Evolutionary conservation across 2,888 invertebrate species (phyloP), one percentile per base, ranked within the genome.

Genomic region (Agrochola circellaris): DNA sequence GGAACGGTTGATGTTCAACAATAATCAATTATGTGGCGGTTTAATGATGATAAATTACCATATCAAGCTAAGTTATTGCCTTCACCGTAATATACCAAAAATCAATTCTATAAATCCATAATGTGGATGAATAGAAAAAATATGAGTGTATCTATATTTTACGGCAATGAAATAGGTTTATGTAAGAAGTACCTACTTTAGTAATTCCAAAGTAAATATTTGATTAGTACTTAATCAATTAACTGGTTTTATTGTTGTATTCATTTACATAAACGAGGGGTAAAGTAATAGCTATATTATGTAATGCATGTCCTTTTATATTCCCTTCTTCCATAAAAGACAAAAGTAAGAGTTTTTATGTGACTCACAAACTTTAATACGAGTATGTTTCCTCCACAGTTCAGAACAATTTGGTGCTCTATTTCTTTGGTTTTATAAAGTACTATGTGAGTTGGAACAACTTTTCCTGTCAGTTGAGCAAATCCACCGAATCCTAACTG

Each of bases 401-500:
- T 73, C 71, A 54, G 68, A 83, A 64, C 72, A 54, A 75, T 62
- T 74, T 62, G 67, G 65, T 65, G 64, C 76, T 72, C 58, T 79
- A 82, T 87, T 79, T 81, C 13, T 61, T 82, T 85, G 80, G 72
- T 83, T 73, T 75, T 73, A 80, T 78, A 80, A 79, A 84, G 82
- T 82, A 80, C 77, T 73, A 48, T 66, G 77, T 74, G 77, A 83
- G 78, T 85, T 78, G 75, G 80, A 85, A 87, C 73, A 81, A 88
- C 85, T 89, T 90, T 82, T 81, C 85, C 86, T 88, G 86, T 87
- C 89, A 86, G 89, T 86, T 76, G 83, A 87, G 84, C 84, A 89
- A 90, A 91, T 91, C 91, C 88, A 75, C 81, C 70, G 75, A 87
- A 91, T 88, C 85, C 85, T 89, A 82, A 84, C 87, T 89, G 88